Evolutionary conservation across 2,888 invertebrate species (phyloP).

Genomic region (Tineola bisselliella): DNA sequence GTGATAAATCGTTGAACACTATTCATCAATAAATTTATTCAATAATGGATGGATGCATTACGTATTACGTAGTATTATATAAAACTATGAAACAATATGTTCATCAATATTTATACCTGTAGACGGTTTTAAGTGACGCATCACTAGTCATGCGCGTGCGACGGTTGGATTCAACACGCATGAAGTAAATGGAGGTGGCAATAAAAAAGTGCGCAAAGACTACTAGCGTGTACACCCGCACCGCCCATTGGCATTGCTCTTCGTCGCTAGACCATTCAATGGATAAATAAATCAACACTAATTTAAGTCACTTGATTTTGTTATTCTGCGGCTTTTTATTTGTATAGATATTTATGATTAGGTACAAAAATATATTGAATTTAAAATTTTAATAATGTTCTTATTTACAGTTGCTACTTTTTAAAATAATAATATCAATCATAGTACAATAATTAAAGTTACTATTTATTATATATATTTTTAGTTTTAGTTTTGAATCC

Average conservation of each 20-base stretch:
- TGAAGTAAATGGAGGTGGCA: not conserved
- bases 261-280: not conserved
- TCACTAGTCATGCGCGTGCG: conserved; percentile 11
- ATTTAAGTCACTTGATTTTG: not conserved
- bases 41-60: not conserved
- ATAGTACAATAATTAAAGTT: too few relatives aligned
- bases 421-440: too few relatives aligned
- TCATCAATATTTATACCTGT: conserved; percentile 8
- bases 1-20: not conserved
- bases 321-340: not conserved
- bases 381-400: too few relatives aligned
- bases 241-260: conserved; percentile 11
- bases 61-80: not conserved
- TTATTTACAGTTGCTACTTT: too few relatives aligned
- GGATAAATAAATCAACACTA: not conserved
- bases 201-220: not conserved
- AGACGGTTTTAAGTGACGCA: conserved; percentile 10
- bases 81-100: not conserved
- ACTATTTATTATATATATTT: not conserved
- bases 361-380: too few relatives aligned
- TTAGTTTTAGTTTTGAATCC: not conserved
- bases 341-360: too few relatives aligned
- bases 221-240: not conserved
- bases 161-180: conserved; percentile 12
- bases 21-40: not conserved